These are phyloP conservation scores for Oscheius sp. DNA, from an alignment of 2,888 invertebrate species.

Conservation along the genomic window DNA sequence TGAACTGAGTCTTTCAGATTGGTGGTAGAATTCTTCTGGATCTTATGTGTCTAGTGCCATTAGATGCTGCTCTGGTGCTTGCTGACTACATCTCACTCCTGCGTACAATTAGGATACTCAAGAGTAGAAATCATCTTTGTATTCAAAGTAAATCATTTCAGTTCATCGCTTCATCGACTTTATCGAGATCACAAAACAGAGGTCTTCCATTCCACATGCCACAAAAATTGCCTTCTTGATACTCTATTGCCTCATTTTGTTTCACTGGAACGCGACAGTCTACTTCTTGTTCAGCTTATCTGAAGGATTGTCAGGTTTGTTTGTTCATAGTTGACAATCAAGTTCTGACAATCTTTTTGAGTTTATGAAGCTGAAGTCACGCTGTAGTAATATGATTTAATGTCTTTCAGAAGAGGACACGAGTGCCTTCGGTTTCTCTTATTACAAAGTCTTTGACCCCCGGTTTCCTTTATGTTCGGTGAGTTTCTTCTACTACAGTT, in stretches of 20 bases:
- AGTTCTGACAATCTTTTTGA: too few species aligned
- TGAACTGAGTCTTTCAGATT: slow-evolving; percentile 17
- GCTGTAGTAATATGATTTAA: too few species aligned
- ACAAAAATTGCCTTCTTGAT: slow-evolving; percentile 61
- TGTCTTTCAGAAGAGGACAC: slow-evolving; percentile 57
- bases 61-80: slow-evolving; percentile 53
- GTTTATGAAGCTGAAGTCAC: too few species aligned
- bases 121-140: slow-evolving; percentile 38
- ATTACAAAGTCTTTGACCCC: slow-evolving; percentile 68
- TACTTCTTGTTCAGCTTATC: slow-evolving; percentile 67
- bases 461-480: slow-evolving; percentile 60
- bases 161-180: slow-evolving; percentile 56
- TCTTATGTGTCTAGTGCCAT: slow-evolving; percentile 53
- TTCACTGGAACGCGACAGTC: slow-evolving; percentile 69
- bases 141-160: slow-evolving; percentile 17
- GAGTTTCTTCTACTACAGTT: not conserved
- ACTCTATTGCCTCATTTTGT: slow-evolving; percentile 51
- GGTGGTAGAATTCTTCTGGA: slow-evolving; percentile 56
- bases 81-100: slow-evolving; percentile 42
- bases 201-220: slow-evolving; percentile 58
- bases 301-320: slow-evolving; percentile 38
- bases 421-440: slow-evolving; percentile 62
- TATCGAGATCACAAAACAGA: slow-evolving; percentile 41
- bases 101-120: slow-evolving; percentile 39
- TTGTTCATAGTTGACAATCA: not conserved